A percentile compares a stretch with the other conserved stretches of the same genome.
Evolutionary conservation across 2,888 invertebrate genomes (phyloP).

Genomic region (Drosophila prostipennis): DNA sequence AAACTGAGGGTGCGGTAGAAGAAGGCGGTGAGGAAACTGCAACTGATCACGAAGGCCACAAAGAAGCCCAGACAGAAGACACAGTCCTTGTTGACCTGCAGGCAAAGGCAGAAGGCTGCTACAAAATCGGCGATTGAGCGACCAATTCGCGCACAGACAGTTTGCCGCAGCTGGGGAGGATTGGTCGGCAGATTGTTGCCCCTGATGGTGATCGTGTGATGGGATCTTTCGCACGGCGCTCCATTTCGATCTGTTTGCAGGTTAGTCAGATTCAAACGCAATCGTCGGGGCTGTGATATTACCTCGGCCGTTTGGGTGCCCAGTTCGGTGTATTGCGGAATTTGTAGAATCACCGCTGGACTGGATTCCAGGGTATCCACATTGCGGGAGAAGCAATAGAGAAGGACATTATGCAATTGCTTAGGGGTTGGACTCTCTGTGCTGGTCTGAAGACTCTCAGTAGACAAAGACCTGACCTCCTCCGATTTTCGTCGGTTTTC

Average conservation of each 20-base stretch:
- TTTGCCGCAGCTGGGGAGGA: constrained; percentile 16
- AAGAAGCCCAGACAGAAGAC: constrained; percentile 82
- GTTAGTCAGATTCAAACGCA: constrained; percentile 17
- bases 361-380: constrained; percentile 53
- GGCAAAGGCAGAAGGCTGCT: constrained; percentile 72
- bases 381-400: constrained; percentile 68
- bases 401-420: constrained; percentile 64
- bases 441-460: neutral
- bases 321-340: constrained; percentile 38
- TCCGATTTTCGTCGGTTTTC: neutral
- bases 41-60: constrained; percentile 81
- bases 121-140: constrained; percentile 64
- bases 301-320: constrained; percentile 50
- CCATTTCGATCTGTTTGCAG: constrained; percentile 4
- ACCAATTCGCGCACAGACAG: constrained; percentile 55
- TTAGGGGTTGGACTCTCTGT: neutral
- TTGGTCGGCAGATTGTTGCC: constrained; percentile 51
- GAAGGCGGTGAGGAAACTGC: constrained; percentile 82
- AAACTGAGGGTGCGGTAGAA: constrained; percentile 80
- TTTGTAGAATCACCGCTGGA: constrained; percentile 8
- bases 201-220: constrained; percentile 74
- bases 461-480: neutral
- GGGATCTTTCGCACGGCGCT: constrained; percentile 58
- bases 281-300: neutral
- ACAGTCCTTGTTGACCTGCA: constrained; percentile 82